Base-by-base conservation (phyloP, 1,140 invertebrate species). In the Caenorhabditis tropicalis region DNA sequence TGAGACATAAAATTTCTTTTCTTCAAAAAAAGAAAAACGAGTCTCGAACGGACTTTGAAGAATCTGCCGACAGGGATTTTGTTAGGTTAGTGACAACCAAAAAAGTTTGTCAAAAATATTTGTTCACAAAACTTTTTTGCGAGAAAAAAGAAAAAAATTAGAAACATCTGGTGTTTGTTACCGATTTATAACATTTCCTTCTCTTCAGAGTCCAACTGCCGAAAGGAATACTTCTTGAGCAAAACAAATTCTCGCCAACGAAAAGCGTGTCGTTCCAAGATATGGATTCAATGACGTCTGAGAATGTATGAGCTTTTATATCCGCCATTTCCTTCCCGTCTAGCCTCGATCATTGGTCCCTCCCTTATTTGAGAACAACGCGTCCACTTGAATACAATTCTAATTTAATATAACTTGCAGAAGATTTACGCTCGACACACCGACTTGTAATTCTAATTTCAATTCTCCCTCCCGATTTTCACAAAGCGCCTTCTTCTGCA, bases 201-300 rank as follows among this genome's bases (percentile, higher is more conserved):
- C 21, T 39, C 56, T 82, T 46, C 82, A 82, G 82, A 82, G 82
- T 82, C 33, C 56, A 82, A 43, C 58, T 82, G 74, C 60, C 82
- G 51, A 74, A 83, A 74, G 60, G 82, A 83, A 56, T 83, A 46
- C 53, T 83, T 29, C 60, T 83, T 5, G 36, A 74, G 36, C 65
- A 74, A 43, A 74, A 74, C 65, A 74, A 74, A 74, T 74, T 46
- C 12, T 74, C 65, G 36, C 65, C 65, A 24, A 74, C 65, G 21
- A 74, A 74, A 74, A 43, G 65, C 36, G 65, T 74, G 65, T 74
- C 65, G 65, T 74, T 74, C 65, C 36, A 43, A 74, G 36, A 74
- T 74, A 74, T 74, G 65, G 65, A 74, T 74, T 74, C 65, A 21
- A 19, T 74, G 65, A 74, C 65, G 36, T 46, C 65, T 39, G 36